Evolutionary conservation across 2,888 invertebrate genomes (phyloP).

Genomic region (Myopa tessellatipennis): DNA sequence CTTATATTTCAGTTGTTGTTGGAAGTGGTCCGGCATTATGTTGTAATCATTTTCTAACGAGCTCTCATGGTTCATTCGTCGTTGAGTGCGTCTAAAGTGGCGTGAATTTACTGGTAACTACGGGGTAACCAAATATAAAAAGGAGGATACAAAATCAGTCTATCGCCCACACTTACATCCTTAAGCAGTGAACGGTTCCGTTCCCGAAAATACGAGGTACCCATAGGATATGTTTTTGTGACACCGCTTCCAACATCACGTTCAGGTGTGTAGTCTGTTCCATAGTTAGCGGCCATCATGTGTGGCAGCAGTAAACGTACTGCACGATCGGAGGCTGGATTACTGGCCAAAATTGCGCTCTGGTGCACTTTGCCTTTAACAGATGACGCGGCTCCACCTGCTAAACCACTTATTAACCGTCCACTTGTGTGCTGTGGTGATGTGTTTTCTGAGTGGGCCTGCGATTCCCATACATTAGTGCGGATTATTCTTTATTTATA

Average conservation of each 20-base stretch:
- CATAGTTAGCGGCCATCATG: constrained; percentile 35
- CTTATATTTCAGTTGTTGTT: no score
- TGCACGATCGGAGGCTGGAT: constrained; percentile 41
- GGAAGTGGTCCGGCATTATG: no score
- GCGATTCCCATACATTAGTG: constrained; percentile 59
- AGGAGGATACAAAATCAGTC: no score
- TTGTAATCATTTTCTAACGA: no score
- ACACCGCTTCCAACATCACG: constrained; percentile 44
- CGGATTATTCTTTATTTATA: constrained; percentile 51
- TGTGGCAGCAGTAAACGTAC: constrained; percentile 48
- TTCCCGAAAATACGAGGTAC: constrained; percentile 63
- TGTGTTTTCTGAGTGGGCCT: constrained; percentile 53
- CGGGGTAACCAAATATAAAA: no score
- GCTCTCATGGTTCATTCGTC: no score
- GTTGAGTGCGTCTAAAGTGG: no score
- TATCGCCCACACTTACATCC: constrained; percentile 53
- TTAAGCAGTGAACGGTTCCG: constrained; percentile 61
- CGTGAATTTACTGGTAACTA: no score
- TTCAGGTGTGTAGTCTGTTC: constrained; percentile 17
- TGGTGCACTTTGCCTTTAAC: neutral
- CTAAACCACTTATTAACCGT: neutral
- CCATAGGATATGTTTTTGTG: constrained; percentile 54
- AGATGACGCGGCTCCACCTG: no score
- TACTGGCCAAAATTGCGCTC: constrained; percentile 43
- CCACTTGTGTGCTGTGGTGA: neutral